Evolutionary conservation across 1,140 invertebrate genomes (phyloP).

Genomic region (Aporrectodea caliginosa): DNA sequence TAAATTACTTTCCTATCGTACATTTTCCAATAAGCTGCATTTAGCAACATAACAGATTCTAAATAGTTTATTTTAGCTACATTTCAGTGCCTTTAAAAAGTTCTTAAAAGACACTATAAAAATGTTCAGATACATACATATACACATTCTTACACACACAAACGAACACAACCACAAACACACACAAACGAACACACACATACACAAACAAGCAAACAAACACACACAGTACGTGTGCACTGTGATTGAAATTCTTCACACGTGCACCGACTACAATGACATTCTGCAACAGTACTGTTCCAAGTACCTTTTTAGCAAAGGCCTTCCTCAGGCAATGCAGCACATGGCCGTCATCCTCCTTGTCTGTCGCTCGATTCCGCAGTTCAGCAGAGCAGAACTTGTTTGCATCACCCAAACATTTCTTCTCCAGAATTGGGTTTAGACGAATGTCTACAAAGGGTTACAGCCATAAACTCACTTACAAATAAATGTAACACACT

Average conservation of each 20-base stretch:
- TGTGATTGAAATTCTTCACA: constrained; percentile 9
- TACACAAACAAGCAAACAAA: not conserved
- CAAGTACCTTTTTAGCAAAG: constrained; percentile 18
- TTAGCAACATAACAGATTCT: too few species aligned
- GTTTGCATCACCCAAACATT: constrained; percentile 70
- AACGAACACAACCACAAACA: too few species aligned
- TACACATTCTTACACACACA: too few species aligned
- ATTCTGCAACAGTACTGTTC: too few species aligned
- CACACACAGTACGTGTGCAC: not conserved
- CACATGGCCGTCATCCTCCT: constrained; percentile 24
- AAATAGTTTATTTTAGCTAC: too few species aligned
- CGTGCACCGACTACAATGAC: not conserved
- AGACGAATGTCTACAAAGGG: constrained; percentile 84
- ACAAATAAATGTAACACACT: too few species aligned
- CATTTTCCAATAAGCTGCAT: too few species aligned
- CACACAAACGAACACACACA: not conserved
- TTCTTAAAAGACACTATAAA: too few species aligned
- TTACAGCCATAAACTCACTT: too few species aligned
- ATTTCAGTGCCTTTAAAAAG: too few species aligned
- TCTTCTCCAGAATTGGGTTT: constrained; percentile 77
- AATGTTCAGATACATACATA: too few species aligned
- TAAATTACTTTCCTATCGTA: too few species aligned
- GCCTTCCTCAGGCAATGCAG: constrained; percentile 25
- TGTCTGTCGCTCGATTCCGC: constrained; percentile 48
- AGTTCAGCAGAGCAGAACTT: constrained; percentile 63